Percentiles rank a stretch among this genome's conserved stretches.
These are phyloP conservation scores for Oncorhynchus clarkii DNA, from an alignment of 2,113 vertebrate genomes.

Conservation along the genomic window DNA sequence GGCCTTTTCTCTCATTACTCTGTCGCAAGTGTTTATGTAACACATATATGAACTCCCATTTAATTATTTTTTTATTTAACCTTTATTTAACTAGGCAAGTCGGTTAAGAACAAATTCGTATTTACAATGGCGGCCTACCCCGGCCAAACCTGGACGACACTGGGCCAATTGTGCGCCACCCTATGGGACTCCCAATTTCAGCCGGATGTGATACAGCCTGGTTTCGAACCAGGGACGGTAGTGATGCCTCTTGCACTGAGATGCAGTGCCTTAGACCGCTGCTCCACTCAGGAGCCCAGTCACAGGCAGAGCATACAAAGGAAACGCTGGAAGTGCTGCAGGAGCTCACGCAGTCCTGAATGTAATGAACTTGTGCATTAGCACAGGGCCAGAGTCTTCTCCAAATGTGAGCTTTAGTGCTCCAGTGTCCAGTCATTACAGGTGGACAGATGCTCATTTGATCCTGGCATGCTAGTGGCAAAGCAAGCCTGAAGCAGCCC, in stretches of 20 bases:
- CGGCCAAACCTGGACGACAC: no score
- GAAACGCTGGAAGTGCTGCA: conserved; percentile 50
- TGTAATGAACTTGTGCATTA: conserved; percentile 54
- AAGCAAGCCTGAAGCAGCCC: no score
- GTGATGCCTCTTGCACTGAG: no score
- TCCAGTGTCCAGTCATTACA: conserved; percentile 50
- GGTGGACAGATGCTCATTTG: conserved; percentile 32
- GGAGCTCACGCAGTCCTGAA: conserved; percentile 44
- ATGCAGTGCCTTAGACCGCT: no score
- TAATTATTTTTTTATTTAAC: background rate
- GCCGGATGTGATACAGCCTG: no score
- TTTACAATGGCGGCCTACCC: no score
- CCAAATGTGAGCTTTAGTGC: conserved; percentile 31
- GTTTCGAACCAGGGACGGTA: no score
- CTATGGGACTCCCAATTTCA: no score
- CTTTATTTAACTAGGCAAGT: no score
- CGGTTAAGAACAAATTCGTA: no score
- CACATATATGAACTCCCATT: conserved; percentile 32
- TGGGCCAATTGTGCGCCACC: no score
- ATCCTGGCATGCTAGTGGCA: no score
- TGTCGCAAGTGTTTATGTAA: conserved; percentile 46
- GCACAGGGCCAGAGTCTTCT: conserved; percentile 45
- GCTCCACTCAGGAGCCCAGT: conserved; percentile 18
- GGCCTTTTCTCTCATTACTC: conserved; percentile 16
- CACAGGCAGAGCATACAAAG: conserved; percentile 53